Evolutionary conservation across 2,797 vertebrate species (phyloP).

Genomic region (Otus scops): DNA sequence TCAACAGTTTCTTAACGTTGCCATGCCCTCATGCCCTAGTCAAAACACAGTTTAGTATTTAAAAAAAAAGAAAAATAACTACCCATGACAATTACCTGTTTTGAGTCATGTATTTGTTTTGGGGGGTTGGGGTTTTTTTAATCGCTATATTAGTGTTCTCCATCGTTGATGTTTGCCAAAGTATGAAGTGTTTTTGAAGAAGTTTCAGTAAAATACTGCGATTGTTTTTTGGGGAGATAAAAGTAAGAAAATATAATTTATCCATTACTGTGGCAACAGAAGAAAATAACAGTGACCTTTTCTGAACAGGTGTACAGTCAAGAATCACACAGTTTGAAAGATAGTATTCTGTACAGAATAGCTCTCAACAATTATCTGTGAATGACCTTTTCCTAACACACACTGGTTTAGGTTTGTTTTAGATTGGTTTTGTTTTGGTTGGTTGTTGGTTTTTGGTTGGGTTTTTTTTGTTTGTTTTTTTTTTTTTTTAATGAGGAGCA

Average conservation of each 20-base stretch:
- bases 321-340: background rate
- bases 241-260: background rate
- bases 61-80: background rate
- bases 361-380: background rate
- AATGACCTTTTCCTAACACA: background rate
- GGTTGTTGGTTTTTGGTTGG: no score
- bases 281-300: background rate
- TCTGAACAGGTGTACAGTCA: background rate
- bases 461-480: background rate
- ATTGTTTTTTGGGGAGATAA: background rate
- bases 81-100: background rate
- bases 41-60: background rate
- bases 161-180: background rate
- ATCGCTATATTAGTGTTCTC: background rate
- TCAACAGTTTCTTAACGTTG: background rate
- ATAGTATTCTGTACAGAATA: background rate
- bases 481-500: background rate
- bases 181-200: background rate
- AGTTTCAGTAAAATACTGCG: background rate
- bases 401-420: background rate
- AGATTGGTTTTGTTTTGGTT: background rate
- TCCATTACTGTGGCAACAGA: background rate
- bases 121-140: no score
- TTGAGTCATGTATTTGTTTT: background rate
- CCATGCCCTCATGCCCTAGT: background rate